These are phyloP conservation scores for Chrysocyon brachyurus DNA, from an alignment of 2,797 vertebrate species.

Conservation along the genomic window DNA sequence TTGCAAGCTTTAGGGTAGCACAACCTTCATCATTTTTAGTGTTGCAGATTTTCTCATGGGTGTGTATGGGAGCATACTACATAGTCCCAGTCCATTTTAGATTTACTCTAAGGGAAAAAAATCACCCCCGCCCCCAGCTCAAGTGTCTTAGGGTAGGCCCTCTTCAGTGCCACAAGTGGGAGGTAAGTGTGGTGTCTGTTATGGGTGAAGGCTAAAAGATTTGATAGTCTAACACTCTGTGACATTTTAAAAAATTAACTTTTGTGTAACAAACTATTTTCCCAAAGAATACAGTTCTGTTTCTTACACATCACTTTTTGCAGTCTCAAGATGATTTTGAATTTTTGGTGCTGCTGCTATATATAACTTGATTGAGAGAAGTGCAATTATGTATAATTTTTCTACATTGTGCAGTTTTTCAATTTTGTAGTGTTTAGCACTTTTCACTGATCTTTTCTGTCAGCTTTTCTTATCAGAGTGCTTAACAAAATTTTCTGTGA, in stretches of 20 bases:
- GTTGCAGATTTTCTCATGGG: not conserved
- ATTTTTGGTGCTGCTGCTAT: slow-evolving; percentile 44
- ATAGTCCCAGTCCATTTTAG: not conserved
- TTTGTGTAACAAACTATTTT: slow-evolving; percentile 9
- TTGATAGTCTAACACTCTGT: not conserved
- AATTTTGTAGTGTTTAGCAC: not conserved
- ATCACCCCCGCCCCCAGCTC: not conserved
- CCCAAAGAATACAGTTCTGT: slow-evolving; percentile 1
- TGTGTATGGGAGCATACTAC: not conserved
- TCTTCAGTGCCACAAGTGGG: not conserved
- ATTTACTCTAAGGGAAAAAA: not conserved
- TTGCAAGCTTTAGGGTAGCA: not conserved
- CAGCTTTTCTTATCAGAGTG: slow-evolving; percentile 41
- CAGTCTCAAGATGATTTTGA: slow-evolving; percentile 50
- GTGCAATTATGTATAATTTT: slow-evolving; percentile 42
- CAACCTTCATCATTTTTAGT: not conserved
- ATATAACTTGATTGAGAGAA: slow-evolving; percentile 57
- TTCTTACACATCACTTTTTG: slow-evolving; percentile 45
- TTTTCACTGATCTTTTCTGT: slow-evolving; percentile 58
- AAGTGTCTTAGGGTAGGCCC: not conserved
- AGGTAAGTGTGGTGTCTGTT: not conserved
- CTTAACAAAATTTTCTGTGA: slow-evolving; percentile 65
- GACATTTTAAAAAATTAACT: not conserved
- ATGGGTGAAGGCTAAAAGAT: slow-evolving; percentile 10
- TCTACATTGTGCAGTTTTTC: slow-evolving; percentile 40